A percentile compares a stretch with the other conserved stretches of the same genome.
Evolutionary conservation across 2,113 vertebrate species (phyloP).

Genomic region (Apodemus speciosus): DNA sequence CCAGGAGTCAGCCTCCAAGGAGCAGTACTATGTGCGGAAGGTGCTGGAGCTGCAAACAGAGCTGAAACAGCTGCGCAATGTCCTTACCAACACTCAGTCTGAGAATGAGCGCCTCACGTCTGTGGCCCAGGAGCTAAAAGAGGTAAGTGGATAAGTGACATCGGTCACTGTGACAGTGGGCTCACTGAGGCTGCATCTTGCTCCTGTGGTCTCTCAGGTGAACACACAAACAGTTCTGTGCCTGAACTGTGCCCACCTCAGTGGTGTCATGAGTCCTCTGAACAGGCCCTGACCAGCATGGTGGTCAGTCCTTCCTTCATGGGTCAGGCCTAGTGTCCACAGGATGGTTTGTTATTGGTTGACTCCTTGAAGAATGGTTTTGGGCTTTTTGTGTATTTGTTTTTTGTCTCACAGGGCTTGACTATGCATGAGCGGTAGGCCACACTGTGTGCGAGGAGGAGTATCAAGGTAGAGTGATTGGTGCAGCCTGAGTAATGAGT

Average conservation of each 20-base stretch:
- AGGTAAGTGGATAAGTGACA: conserved; percentile 76
- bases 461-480: background rate
- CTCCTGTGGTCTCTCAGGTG: background rate
- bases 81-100: conserved; percentile 90
- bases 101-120: conserved; percentile 94
- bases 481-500: background rate
- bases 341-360: background rate
- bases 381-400: background rate
- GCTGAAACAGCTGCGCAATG: conserved; percentile 91
- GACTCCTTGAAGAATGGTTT: background rate
- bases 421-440: background rate
- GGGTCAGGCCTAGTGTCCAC: too few relatives aligned
- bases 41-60: conserved; percentile 96
- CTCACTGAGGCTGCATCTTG: background rate
- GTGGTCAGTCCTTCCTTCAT: too few relatives aligned
- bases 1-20: conserved; percentile 97
- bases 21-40: conserved; percentile 95
- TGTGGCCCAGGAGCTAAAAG: conserved; percentile 93
- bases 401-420: background rate
- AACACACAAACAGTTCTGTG: background rate
- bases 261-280: background rate
- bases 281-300: background rate
- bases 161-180: background rate
- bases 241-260: background rate
- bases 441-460: background rate